phyloP scores from a whole-genome alignment of 2,888 invertebrate genomes.

The Coenonympha arcania region DNA sequence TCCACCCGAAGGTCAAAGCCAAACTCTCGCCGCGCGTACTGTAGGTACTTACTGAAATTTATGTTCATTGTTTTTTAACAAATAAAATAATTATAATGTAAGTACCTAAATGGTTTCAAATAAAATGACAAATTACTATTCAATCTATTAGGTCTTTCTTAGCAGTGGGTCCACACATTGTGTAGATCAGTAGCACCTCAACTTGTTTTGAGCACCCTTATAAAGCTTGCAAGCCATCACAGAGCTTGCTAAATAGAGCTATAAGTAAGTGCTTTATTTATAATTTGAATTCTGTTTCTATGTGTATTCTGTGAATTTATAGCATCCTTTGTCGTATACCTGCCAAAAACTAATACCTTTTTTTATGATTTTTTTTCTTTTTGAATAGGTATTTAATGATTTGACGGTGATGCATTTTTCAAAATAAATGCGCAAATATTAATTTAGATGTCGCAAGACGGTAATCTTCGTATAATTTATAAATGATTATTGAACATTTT shows the following conservation, averaged over 20 bases:
- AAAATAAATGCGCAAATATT: conserved; percentile 2
- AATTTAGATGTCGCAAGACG: background rate
- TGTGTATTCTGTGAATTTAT: too few species aligned
- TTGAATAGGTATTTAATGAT: too few species aligned
- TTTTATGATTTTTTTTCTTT: too few species aligned
- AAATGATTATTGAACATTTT: too few species aligned
- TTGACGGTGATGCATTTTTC: background rate
- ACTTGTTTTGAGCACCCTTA: conserved; percentile 15
- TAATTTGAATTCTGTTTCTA: too few species aligned
- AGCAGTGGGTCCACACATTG: conserved; percentile 13
- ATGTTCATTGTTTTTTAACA: too few species aligned
- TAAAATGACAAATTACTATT: conserved; percentile 2
- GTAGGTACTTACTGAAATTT: too few species aligned
- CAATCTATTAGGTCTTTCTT: background rate
- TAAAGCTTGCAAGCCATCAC: conserved; percentile 10
- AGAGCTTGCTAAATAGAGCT: background rate
- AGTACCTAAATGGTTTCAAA: background rate
- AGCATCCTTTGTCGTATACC: too few species aligned
- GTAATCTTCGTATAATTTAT: background rate
- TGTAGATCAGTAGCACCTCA: conserved; percentile 24
- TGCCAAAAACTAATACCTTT: too few species aligned
- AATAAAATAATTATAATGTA: background rate
- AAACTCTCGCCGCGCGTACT: too few species aligned
- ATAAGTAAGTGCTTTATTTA: conserved; percentile 2
- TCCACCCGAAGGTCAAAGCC: too few species aligned